Base-by-base conservation (phyloP, 2,797 vertebrate species). In the Sebastes elongatus region DNA sequence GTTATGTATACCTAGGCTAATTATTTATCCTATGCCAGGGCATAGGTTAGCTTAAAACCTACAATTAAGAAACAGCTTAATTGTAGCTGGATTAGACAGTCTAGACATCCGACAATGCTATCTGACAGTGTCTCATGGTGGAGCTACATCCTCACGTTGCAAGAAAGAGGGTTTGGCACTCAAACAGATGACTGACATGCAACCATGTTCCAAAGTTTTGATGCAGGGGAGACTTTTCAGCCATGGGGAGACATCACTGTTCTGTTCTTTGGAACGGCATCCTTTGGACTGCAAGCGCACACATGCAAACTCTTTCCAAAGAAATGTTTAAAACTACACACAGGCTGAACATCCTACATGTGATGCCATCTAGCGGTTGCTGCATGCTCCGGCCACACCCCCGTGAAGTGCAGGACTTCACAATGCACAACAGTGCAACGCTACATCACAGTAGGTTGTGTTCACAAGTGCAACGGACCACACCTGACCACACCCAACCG, bases 51-150 rank as follows among this genome's bases (percentile, higher is more conserved):
- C 92, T 92, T 92, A 93, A 93, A 86, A 59, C 71, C 91, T 94
- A 92, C 93, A 94, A 94, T 94, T 93, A 93, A 93, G 88, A 82
- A 80, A 78, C 16, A 72, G 71, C 92, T 93, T 92, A 93, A 93
- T 92, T 93, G 90, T 92, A 92, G 88, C 85, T 87, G 63, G 49
- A 79, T 66, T 70, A 74, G 76, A 89, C 77, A 85, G 82, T 89
- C 67, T 83, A 83, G 83, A 91, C 83, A 85, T 87, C 82, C 23
- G 7, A 84, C 28, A 87, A 68, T 65, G 64, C 66, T 78, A 75
- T 86, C 74, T 67, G 61, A 81, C 52, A 46, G 76, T 60, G 32
- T 87, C 46, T 85, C 30, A 63, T 68, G 52, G 64, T 76, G 70
- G 56, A 78, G 42, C 70, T 63, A 70, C 46, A 73, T 90, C 81